Evolutionary conservation across 1,140 invertebrate species (phyloP).

Genomic region (Forficula auricularia): DNA sequence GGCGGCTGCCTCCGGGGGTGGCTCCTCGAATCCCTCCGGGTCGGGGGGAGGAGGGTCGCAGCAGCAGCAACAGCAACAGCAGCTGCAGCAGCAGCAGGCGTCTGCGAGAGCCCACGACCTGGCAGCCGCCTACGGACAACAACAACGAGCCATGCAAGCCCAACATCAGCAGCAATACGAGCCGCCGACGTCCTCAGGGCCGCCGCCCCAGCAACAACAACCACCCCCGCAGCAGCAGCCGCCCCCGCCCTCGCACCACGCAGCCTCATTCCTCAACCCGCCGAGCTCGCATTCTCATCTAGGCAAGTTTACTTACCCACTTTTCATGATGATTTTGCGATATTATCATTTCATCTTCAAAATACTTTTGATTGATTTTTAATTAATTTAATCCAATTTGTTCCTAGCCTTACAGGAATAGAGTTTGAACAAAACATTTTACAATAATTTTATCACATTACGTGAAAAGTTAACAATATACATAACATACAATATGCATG

Average conservation of each 20-base stretch:
- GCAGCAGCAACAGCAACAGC: slow-evolving; percentile 13
- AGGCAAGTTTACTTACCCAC: slow-evolving; percentile 31
- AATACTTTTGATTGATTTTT: background rate
- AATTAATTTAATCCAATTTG: background rate
- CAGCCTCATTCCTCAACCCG: slow-evolving; percentile 34
- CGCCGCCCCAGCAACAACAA: no score
- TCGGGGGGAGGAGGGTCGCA: slow-evolving; percentile 25
- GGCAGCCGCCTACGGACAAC: no score
- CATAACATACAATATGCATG: background rate
- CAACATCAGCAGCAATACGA: no score
- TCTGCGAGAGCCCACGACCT: no score
- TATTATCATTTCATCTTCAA: background rate
- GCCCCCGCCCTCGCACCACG: slow-evolving; percentile 40
- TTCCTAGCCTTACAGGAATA: no score
- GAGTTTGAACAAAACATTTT: background rate
- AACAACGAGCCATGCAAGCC: no score
- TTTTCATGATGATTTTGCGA: background rate
- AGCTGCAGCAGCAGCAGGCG: no score
- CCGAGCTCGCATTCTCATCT: slow-evolving; percentile 36
- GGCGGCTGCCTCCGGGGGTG: slow-evolving; percentile 32
- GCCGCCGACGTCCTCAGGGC: no score
- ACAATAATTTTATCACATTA: background rate
- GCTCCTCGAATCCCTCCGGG: slow-evolving; percentile 25
- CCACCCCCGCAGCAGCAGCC: slow-evolving; percentile 14
- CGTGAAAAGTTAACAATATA: background rate